Conservation (phyloP, 2,888 invertebrate genomes). For the Folsomia manolachei region DNA sequence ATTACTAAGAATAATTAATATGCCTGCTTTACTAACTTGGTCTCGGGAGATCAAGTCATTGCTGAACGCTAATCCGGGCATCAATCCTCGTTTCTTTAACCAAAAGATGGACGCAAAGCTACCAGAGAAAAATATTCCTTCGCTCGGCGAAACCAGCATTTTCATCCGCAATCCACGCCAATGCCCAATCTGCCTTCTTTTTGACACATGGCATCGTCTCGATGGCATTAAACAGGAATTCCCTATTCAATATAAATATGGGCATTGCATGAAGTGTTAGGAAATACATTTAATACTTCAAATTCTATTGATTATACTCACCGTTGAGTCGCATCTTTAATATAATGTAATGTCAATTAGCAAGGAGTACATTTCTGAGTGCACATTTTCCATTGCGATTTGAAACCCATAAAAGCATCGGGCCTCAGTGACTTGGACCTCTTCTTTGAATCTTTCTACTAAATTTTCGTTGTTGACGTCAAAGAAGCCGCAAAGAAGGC, state of each 20-base stretch:
- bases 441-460: constrained; percentile 94
- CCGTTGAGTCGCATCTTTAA: constrained; percentile 80
- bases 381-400: constrained; percentile 98
- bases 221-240: constrained; percentile 92
- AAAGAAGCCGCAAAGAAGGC: constrained; percentile 99
- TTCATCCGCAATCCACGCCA: constrained; percentile 88
- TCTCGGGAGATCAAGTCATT: constrained; percentile 98
- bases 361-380: constrained; percentile 99
- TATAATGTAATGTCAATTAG: constrained; percentile 96
- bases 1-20: no score
- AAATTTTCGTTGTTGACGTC: constrained; percentile 99
- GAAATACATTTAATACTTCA: not conserved
- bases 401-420: constrained; percentile 99
- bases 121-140: constrained; percentile 99
- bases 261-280: no score
- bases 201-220: constrained; percentile 95
- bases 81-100: constrained; percentile 95
- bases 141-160: constrained; percentile 88
- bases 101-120: constrained; percentile 99
- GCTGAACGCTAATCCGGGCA: constrained; percentile 98
- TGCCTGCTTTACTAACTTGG: constrained; percentile 68
- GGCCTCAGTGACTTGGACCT: constrained; percentile 95
- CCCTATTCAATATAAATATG: constrained; percentile 64
- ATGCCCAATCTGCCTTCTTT: constrained; percentile 98
- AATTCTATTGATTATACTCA: constrained; percentile 52